A percentile compares a stretch with the other conserved stretches of the same genome.
These are phyloP conservation scores for Nowickia ferox DNA, from an alignment of 2,888 invertebrate species.

Conservation along the genomic window DNA sequence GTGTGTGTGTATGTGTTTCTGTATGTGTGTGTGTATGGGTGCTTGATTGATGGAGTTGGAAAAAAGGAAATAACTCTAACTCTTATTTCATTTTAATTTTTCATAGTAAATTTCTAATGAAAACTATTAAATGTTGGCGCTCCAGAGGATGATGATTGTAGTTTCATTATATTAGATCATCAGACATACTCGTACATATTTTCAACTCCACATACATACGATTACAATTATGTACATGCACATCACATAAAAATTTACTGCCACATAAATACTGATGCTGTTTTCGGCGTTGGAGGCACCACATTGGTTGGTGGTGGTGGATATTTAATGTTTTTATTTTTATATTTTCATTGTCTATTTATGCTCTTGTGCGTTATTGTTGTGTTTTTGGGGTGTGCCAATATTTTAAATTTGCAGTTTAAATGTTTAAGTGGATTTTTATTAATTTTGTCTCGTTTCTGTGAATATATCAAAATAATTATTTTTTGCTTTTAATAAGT, in stretches of 20 bases:
- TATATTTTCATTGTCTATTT: slow-evolving; percentile 44
- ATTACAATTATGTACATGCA: neutral
- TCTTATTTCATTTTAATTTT: slow-evolving; percentile 54
- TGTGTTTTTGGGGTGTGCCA: slow-evolving; percentile 31
- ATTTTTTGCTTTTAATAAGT: neutral
- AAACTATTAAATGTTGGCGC: slow-evolving; percentile 63
- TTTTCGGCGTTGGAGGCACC: neutral
- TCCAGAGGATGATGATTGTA: slow-evolving; percentile 42
- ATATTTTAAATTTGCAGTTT: slow-evolving; percentile 57
- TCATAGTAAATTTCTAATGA: slow-evolving; percentile 64
- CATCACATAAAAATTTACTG: too few species aligned
- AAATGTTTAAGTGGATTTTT: slow-evolving; percentile 53
- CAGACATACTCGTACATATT: slow-evolving; percentile 14
- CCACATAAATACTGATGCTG: slow-evolving; percentile 17
- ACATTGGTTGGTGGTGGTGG: slow-evolving; percentile 14
- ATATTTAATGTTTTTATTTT: slow-evolving; percentile 18
- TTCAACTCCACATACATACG: neutral
- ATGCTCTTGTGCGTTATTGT: slow-evolving; percentile 6
- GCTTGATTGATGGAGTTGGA: slow-evolving; percentile 13
- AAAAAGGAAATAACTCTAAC: slow-evolving; percentile 31
- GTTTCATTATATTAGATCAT: slow-evolving; percentile 66
- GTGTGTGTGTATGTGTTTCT: neutral
- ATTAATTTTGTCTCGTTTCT: slow-evolving; percentile 1
- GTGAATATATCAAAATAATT: neutral
- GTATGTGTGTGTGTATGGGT: neutral